Evolutionary conservation across 2,113 vertebrate species (phyloP).

Genomic region (Nansenia antarctica): DNA sequence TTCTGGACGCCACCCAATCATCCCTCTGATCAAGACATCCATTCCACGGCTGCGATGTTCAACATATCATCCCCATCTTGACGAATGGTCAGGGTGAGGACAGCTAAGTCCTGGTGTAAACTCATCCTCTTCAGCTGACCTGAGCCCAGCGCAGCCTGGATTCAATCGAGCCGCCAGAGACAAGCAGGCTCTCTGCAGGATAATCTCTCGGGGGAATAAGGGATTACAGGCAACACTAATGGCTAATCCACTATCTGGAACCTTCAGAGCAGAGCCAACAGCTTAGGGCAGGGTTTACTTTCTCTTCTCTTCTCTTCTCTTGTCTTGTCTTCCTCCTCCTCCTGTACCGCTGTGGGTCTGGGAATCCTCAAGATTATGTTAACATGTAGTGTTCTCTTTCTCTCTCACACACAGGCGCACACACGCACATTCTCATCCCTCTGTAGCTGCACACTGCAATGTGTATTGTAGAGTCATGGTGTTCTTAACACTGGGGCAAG

Average conservation of each 20-base stretch:
- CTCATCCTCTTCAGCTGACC: constrained; percentile 46
- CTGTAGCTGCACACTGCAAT: background rate
- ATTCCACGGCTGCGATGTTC: background rate
- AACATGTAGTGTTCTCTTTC: too few species aligned
- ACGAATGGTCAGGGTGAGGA: constrained; percentile 28
- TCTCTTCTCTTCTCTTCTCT: constrained; percentile 7
- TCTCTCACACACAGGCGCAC: too few species aligned
- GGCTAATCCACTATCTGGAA: constrained; percentile 41
- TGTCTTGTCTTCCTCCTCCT: background rate
- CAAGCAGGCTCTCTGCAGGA: constrained; percentile 42
- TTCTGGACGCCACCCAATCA: background rate
- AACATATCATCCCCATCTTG: constrained; percentile 16
- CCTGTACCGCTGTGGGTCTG: background rate
- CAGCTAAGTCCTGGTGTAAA: constrained; percentile 21
- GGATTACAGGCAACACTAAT: constrained; percentile 53
- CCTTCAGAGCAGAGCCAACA: constrained; percentile 22
- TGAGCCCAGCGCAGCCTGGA: constrained; percentile 29
- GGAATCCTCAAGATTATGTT: too few species aligned
- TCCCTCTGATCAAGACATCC: background rate
- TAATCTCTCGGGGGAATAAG: constrained; percentile 56
- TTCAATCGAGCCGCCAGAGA: constrained; percentile 20
- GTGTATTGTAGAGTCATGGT: background rate
- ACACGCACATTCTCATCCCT: too few species aligned
- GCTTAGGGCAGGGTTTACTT: constrained; percentile 40
- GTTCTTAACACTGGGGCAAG: background rate